Percentiles rank a stretch among this genome's conserved stretches.
These are phyloP conservation scores for Semotilus atromaculatus DNA, from an alignment of 2,797 vertebrate species.

Conservation along the genomic window DNA sequence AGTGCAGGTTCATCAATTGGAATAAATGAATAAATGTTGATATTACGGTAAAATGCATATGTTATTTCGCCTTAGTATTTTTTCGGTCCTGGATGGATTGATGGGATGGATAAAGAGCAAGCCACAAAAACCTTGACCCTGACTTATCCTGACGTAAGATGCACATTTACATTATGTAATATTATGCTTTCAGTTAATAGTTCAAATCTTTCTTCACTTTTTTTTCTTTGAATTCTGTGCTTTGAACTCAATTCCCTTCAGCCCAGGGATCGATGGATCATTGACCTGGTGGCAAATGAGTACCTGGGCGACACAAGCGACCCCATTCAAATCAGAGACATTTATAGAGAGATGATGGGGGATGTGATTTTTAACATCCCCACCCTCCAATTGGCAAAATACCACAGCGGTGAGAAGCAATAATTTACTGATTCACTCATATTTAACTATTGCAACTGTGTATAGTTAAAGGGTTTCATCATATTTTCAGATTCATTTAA, in stretches of 20 bases:
- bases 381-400: slow-evolving; percentile 27
- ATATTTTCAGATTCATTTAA: background rate
- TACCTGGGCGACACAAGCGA: slow-evolving; percentile 73
- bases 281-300: slow-evolving; percentile 64
- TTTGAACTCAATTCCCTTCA: slow-evolving; percentile 33
- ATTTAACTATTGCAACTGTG: background rate
- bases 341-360: slow-evolving; percentile 38
- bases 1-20: background rate
- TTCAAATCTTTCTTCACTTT: background rate
- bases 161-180: background rate
- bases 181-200: background rate
- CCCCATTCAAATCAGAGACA: slow-evolving; percentile 66
- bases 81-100: slow-evolving; percentile 67
- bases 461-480: background rate
- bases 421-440: background rate
- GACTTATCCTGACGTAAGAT: slow-evolving; percentile 66
- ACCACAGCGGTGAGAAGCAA: slow-evolving; percentile 39
- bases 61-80: slow-evolving; percentile 59
- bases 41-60: background rate
- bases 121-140: slow-evolving; percentile 16
- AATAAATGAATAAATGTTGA: background rate
- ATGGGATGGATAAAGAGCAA: slow-evolving; percentile 70
- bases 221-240: slow-evolving; percentile 6
- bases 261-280: slow-evolving; percentile 50
- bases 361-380: slow-evolving; percentile 43